Evolutionary conservation across 1,140 invertebrate species (phyloP).

Genomic region (Hesperophylax magnus): DNA sequence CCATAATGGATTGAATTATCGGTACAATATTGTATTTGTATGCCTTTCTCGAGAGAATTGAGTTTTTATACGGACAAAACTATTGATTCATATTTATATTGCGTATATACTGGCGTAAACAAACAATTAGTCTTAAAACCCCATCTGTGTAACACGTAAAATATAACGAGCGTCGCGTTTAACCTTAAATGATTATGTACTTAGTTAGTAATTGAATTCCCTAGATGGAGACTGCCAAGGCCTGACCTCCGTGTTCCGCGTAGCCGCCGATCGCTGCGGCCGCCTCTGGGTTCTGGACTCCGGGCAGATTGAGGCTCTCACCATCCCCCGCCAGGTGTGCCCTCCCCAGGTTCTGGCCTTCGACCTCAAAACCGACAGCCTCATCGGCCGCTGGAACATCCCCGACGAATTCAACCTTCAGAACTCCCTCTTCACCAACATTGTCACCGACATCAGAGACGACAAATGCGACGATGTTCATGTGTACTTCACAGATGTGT

Average conservation of each 20-base stretch:
- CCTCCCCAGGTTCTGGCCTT: conserved; percentile 83
- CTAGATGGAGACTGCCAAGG: conserved; percentile 72
- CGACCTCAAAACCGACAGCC: conserved; percentile 76
- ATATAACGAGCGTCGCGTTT: too few species aligned
- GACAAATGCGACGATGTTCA: conserved; percentile 77
- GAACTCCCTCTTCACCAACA: conserved; percentile 82
- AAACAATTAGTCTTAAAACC: too few species aligned
- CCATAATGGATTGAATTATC: too few species aligned
- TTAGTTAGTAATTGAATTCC: conserved; percentile 44
- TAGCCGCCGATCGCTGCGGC: conserved; percentile 79
- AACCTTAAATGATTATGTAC: too few species aligned
- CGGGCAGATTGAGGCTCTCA: conserved; percentile 79
- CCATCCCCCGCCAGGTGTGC: conserved; percentile 78
- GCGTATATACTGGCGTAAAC: too few species aligned
- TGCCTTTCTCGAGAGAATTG: too few species aligned
- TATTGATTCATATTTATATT: too few species aligned
- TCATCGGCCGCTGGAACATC: conserved; percentile 75
- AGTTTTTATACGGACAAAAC: too few species aligned
- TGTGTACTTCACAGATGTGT: conserved; percentile 82
- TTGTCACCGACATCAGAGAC: conserved; percentile 77
- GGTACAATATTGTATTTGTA: too few species aligned
- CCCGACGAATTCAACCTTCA: conserved; percentile 78
- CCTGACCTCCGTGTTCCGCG: conserved; percentile 83
- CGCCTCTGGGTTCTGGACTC: conserved; percentile 85
- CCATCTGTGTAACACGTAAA: too few species aligned